Conservation (phyloP, 2,888 invertebrate species). For the Alcis repandata region DNA sequence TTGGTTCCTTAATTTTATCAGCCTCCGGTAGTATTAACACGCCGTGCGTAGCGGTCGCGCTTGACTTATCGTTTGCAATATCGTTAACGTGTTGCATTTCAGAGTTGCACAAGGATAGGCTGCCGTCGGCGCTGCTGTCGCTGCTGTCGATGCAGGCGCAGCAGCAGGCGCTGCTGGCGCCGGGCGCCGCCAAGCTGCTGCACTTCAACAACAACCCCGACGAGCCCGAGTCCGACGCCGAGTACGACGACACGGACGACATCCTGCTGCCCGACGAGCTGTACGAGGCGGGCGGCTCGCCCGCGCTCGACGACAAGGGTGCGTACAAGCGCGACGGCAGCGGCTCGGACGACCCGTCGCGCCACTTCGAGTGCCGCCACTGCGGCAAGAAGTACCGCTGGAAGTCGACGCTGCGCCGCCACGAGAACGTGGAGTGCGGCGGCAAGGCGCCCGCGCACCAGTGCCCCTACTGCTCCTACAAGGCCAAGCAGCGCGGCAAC, state of each 20-base stretch:
- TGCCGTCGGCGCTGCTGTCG: slow-evolving; percentile 81
- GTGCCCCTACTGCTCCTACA: slow-evolving; percentile 92
- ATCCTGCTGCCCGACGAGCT: slow-evolving; percentile 81
- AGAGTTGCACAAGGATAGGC: slow-evolving; percentile 78
- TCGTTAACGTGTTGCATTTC: slow-evolving; percentile 80
- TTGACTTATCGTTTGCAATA: slow-evolving; percentile 80
- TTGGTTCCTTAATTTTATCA: slow-evolving; percentile 86
- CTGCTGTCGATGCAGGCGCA: slow-evolving; percentile 73
- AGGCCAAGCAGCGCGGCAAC: slow-evolving; percentile 93
- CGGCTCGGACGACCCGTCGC: slow-evolving; percentile 82
- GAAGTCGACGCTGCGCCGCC: slow-evolving; percentile 93
- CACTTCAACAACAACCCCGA: slow-evolving; percentile 80
- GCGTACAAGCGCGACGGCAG: slow-evolving; percentile 71
- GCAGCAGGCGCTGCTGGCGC: slow-evolving; percentile 61
- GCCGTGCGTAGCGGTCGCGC: slow-evolving; percentile 75
- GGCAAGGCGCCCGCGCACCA: slow-evolving; percentile 94
- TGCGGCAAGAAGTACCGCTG: slow-evolving; percentile 95
- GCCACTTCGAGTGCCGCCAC: slow-evolving; percentile 92
- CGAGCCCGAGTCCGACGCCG: slow-evolving; percentile 78
- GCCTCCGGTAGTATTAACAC: slow-evolving; percentile 86
- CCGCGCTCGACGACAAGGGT: slow-evolving; percentile 53
- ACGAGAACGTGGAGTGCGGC: slow-evolving; percentile 94
- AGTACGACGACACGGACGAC: slow-evolving; percentile 84
- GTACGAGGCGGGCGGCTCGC: slow-evolving; percentile 57
- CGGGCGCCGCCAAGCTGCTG: slow-evolving; percentile 54